Evolutionary conservation across 1,140 invertebrate species (phyloP), one percentile per base, ranked within the genome.

Genomic region (Meloidogyne hapla): DNA sequence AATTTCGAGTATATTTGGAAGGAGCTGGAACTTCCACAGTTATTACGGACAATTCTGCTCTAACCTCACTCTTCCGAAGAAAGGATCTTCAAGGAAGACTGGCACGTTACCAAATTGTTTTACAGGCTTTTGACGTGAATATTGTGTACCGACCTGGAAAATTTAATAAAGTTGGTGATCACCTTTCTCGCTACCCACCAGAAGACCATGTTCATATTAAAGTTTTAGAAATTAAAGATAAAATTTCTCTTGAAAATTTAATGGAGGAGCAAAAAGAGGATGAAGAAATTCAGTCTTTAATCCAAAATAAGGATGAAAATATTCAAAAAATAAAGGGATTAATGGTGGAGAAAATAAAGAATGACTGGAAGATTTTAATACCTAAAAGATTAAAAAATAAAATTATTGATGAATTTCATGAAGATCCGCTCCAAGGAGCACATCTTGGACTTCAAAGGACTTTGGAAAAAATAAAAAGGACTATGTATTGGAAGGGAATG

Each of bases 31-130:
- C 45, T 21, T 28, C 75, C n/a, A 69, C 45, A 18, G 75, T 77
- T 2, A 65, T 56, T 21, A 77, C 76, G 1, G 76, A 77, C 12
- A 78, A 78, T 56, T 67, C 42, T 10, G 75, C 76, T 1, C 26
- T 79, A 12, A 77, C 45, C 18, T 77, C 74, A 15, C 70, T 77
- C n/a, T 64, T 77, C 8, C 70, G 67, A 23, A 9, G 25, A 33
- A 77, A 77, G 13, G 75, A 77, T 18, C 45, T 77, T 33, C 26
- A 65, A 23, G 76, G 76, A 70, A 63, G 75, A 61, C 23, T 77
- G 9, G 70, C 69, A 1, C 9, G 63, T 25, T 77, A 77, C 28
- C 76, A 77, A 74, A 18, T 78, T 18, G 33, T 28, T 2, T 26
- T 77, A 18, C 45, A 63, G 28, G 40, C 33, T n/a, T 75, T 69